Evolutionary conservation across 2,888 invertebrate genomes (phyloP), one percentile per base, ranked within the genome.

Genomic region (Folsomia candida): DNA sequence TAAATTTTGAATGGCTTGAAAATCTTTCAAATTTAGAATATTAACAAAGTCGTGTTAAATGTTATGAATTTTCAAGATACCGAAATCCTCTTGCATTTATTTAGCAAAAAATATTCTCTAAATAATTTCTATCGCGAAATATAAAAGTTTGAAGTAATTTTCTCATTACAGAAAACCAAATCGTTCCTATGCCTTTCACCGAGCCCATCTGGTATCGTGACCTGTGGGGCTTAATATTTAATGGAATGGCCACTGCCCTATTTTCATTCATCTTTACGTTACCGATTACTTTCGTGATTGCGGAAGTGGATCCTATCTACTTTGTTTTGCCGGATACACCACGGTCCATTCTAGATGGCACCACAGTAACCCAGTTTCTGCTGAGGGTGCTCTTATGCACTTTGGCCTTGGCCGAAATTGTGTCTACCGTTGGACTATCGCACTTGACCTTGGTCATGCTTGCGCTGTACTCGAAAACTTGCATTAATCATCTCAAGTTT

Each of bases 151-250:
- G n/a, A n/a, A n/a, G n/a, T n/a, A n/a, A n/a, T n/a, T n/a, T n/a
- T n/a, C n/a, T n/a, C n/a, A n/a, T n/a, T n/a, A n/a, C n/a, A n/a
- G n/a, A n/a, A n/a, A n/a, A n/a, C n/a, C n/a, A n/a, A n/a, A n/a
- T n/a, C n/a, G n/a, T n/a, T n/a, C n/a, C n/a, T n/a, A n/a, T n/a
- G n/a, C n/a, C n/a, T n/a, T n/a, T n/a, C n/a, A n/a, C n/a, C n/a
- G n/a, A n/a, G n/a, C n/a, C n/a, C n/a, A n/a, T n/a, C n/a, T 54
- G 54, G 54, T 54, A 54, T 20, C 54, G 54, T 4, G 54, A 54
- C 22, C 54, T 20, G 4, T 20, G 6, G 4, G 54, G 54, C 18
- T 6, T 54, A 14, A 22, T 54, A 4, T 54, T 54, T 4, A 54
- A 54, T 22, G 54, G 11, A 6, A 14, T 54, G 54, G 54, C 20